These are phyloP conservation scores for Deroplatys truncata DNA, from an alignment of 2,888 invertebrate genomes.

Conservation along the genomic window DNA sequence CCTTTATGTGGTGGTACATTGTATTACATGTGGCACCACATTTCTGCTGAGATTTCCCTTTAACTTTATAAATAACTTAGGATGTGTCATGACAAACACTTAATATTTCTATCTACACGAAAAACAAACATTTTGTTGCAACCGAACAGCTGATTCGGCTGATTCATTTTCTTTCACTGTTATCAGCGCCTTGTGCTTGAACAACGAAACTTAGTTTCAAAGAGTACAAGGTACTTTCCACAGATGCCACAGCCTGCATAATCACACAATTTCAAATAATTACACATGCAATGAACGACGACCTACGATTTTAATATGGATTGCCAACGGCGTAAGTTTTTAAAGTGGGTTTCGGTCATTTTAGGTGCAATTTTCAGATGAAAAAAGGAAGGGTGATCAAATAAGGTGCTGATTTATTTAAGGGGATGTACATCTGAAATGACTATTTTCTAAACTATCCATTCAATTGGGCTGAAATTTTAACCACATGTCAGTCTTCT, in stretches of 20 bases:
- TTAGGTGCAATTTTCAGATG: too few species aligned
- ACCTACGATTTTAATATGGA: too few species aligned
- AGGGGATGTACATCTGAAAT: too few species aligned
- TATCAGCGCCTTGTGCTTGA: neutral
- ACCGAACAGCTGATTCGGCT: neutral
- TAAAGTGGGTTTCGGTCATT: too few species aligned
- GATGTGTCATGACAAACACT: neutral
- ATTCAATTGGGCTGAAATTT: too few species aligned
- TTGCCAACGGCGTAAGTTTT: too few species aligned
- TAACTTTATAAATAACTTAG: neutral
- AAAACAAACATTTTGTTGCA: neutral
- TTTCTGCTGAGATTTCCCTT: neutral
- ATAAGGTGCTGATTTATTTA: too few species aligned
- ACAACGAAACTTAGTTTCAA: neutral
- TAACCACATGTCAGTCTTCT: too few species aligned
- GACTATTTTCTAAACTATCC: too few species aligned
- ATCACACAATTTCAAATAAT: too few species aligned
- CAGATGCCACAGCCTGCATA: neutral
- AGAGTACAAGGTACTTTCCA: neutral
- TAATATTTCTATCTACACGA: neutral
- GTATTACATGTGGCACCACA: neutral
- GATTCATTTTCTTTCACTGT: neutral
- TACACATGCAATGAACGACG: too few species aligned
- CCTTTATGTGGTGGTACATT: neutral
- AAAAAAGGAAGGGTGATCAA: too few species aligned